phyloP scores from a whole-genome alignment of 2,113 vertebrate genomes.

The Lota lota region DNA sequence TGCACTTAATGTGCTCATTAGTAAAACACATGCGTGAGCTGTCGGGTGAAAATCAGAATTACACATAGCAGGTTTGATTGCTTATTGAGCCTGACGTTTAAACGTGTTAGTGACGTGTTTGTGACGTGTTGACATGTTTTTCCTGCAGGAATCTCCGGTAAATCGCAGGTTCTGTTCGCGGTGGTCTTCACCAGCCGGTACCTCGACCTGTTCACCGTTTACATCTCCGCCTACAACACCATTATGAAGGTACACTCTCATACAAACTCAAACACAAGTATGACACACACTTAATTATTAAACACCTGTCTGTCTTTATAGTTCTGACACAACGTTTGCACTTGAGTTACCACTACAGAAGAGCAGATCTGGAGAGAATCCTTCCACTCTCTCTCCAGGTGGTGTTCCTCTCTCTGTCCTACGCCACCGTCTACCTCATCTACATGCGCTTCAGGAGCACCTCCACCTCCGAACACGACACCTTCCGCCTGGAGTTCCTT shows the following conservation, averaged over 20 bases:
- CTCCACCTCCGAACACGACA: slow-evolving; percentile 84
- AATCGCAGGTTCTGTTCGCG: slow-evolving; percentile 78
- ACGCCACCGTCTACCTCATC: slow-evolving; percentile 89
- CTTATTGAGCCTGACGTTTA: too few species aligned
- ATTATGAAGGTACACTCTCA: slow-evolving; percentile 72
- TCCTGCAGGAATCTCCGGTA: slow-evolving; percentile 75
- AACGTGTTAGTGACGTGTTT: too few species aligned
- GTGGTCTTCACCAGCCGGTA: slow-evolving; percentile 79
- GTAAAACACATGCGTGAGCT: neutral
- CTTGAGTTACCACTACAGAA: neutral
- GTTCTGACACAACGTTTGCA: neutral
- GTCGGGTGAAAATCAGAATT: neutral
- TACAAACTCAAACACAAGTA: neutral
- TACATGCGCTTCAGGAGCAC: slow-evolving; percentile 85
- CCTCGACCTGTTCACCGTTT: slow-evolving; percentile 71
- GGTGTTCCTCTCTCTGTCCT: slow-evolving; percentile 87
- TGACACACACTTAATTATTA: neutral
- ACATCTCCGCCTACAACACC: slow-evolving; percentile 77
- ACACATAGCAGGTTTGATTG: too few species aligned
- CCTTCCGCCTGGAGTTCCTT: slow-evolving; percentile 92
- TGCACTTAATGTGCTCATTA: neutral
- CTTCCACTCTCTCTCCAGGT: slow-evolving; percentile 68
- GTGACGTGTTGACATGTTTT: neutral
- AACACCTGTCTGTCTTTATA: neutral
- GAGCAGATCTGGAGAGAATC: neutral